Evolutionary conservation across 2,113 vertebrate species (phyloP), one percentile per base, ranked within the genome.

Genomic region (Zeus faber): DNA sequence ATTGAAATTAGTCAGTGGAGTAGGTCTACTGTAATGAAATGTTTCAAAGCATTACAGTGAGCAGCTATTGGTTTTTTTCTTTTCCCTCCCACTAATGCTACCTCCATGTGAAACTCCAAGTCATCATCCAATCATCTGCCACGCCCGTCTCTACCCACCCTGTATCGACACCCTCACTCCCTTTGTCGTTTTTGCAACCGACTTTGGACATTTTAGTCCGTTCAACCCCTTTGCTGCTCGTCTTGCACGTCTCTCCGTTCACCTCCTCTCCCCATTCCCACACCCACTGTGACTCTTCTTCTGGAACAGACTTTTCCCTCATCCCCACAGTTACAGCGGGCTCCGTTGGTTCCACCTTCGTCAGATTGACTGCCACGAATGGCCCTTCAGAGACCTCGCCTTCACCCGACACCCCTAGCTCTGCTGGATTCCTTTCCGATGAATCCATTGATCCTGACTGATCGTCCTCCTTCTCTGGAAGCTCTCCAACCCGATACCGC

Each of bases 71-170:
- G n/a, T n/a, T n/a, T n/a, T n/a, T n/a, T n/a, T n/a, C n/a, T n/a
- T n/a, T n/a, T n/a, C n/a, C n/a, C n/a, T n/a, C n/a, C n/a, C n/a
- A n/a, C n/a, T n/a, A 47, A 22, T 21, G 24, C 56, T 79, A 85
- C 27, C n/a, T 69, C 83, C 85, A 85, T 33, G 58, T 48, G 62
- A 87, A 87, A 79, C 68, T 67, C 84, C 82, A 88, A 0, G 72
- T 81, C 27, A n/a, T 49, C 47, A 69, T 67, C 10, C 2, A 2
- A 16, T 49, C 31, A 23, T 66, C 51, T 2, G 6, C 24, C 18
- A 43, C 6, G 1, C 9, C 53, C 14, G 45, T 14, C 27, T 46
- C 66, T 4, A n/a, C 23, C 22, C 17, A 37, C n/a, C 33, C n/a
- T n/a, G n/a, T n/a, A n/a, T n/a, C 35, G 5, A 35, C 37, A 11